These are phyloP conservation scores for Prenolepis imparis DNA, from an alignment of 2,888 invertebrate species.

Conservation along the genomic window DNA sequence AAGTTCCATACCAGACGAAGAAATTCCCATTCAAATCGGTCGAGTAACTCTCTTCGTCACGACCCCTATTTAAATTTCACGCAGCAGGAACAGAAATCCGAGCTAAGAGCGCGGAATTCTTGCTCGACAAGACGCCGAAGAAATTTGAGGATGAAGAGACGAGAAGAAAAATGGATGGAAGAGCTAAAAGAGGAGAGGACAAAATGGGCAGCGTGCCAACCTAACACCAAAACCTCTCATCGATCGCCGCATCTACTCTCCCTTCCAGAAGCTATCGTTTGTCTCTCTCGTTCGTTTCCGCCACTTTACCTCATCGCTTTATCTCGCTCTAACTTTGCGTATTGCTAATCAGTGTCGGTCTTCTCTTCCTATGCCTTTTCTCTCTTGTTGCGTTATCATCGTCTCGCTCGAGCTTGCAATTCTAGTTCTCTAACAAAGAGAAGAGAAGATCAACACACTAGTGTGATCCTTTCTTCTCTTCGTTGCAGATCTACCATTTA, in stretches of 20 bases:
- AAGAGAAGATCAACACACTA: not conserved
- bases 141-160: slow-evolving; percentile 60
- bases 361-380: not conserved
- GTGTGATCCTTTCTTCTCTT: slow-evolving; percentile 21
- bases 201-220: slow-evolving; percentile 75
- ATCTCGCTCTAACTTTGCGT: not conserved
- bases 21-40: slow-evolving; percentile 46
- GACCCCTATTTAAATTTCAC: slow-evolving; percentile 51
- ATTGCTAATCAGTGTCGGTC: not conserved
- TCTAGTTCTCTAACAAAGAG: not conserved
- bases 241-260: slow-evolving; percentile 68
- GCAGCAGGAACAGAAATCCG: slow-evolving; percentile 49
- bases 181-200: slow-evolving; percentile 57
- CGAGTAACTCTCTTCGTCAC: slow-evolving; percentile 16
- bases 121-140: slow-evolving; percentile 64
- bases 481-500: not conserved
- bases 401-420: slow-evolving; percentile 51
- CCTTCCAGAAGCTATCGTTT: not conserved
- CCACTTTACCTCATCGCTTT: not conserved
- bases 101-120: slow-evolving; percentile 66
- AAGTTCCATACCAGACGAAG: slow-evolving; percentile 30
- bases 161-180: slow-evolving; percentile 50
- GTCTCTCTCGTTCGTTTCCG: slow-evolving; percentile 14
- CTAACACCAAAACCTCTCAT: slow-evolving; percentile 74
- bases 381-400: not conserved